These are phyloP conservation scores for Slavum lentiscoides DNA, from an alignment of 2,888 invertebrate genomes.

Conservation along the genomic window DNA sequence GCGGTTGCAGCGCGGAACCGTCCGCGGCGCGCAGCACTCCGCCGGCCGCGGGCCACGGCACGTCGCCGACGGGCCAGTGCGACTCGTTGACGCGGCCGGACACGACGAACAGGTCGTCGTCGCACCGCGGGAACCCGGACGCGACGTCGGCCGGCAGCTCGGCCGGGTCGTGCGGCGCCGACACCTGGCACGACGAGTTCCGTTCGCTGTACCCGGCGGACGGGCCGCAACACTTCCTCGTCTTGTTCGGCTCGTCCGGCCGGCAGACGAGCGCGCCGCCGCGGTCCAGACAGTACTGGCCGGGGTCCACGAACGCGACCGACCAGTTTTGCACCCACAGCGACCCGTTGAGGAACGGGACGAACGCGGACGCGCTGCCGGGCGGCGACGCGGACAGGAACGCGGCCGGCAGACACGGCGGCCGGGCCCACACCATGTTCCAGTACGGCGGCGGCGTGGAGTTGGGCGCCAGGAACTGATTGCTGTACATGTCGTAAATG, in stretches of 20 bases:
- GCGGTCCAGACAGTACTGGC: slow-evolving; percentile 72
- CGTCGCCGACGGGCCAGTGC: slow-evolving; percentile 60
- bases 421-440: slow-evolving; percentile 59
- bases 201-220: slow-evolving; percentile 67
- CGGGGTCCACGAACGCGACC: slow-evolving; percentile 62
- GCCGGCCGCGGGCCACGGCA: slow-evolving; percentile 57
- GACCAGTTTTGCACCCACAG: slow-evolving; percentile 64
- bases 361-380: slow-evolving; percentile 58
- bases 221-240: slow-evolving; percentile 72
- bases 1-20: slow-evolving; percentile 60
- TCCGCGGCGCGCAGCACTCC: slow-evolving; percentile 59
- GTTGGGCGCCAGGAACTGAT: slow-evolving; percentile 55
- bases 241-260: slow-evolving; percentile 57
- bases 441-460: slow-evolving; percentile 62
- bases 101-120: slow-evolving; percentile 64
- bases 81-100: slow-evolving; percentile 56
- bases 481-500: slow-evolving; percentile 54
- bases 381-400: slow-evolving; percentile 60
- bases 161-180: slow-evolving; percentile 52
- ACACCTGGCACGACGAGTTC: slow-evolving; percentile 62
- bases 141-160: slow-evolving; percentile 59
- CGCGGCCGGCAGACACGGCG: slow-evolving; percentile 61
- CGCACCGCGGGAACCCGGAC: slow-evolving; percentile 66
- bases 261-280: slow-evolving; percentile 69
- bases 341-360: slow-evolving; percentile 71